Evolutionary conservation across 2,888 invertebrate genomes (phyloP), one percentile per base, ranked within the genome.

Genomic region (Xanthia icteritia): DNA sequence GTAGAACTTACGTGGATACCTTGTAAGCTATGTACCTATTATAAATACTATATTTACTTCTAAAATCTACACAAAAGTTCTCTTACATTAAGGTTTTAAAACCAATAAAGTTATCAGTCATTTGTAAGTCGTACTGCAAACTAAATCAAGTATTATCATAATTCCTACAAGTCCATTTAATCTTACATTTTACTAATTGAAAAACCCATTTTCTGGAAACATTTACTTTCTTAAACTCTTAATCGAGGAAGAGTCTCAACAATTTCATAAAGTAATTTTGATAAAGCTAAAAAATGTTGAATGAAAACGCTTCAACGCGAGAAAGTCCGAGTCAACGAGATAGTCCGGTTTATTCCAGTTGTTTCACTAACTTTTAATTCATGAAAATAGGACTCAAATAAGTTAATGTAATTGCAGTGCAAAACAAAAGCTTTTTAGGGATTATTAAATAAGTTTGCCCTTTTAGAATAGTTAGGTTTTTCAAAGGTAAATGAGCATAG

Each of bases 241-340:
- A 67, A 72, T 31, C 31, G 68, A 9, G n/a, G 45, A 76, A 48
- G 65, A 69, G 63, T 68, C 56, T 54, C 69, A 71, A 73, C 64
- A 81, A 81, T 83, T 87, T 75, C 69, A 60, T 72, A 76, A 85
- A 85, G 66, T 72, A 81, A 81, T 87, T 85, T 73, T 69, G 73
- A 69, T 83, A 70, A 77, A 73, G 68, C 68, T 68, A 76, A 76
- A 85, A 78, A 84, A 70, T 15, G n/a, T 70, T 75, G 56, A 70
- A 82, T 54, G 71, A 77, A 79, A 82, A 70, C 31, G 39, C 61
- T 86, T 77, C 72, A 75, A 67, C 72, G 63, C 76, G 64, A 73
- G 69, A 70, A 77, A 85, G 73, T 76, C 54, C 68, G 65, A 83
- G 74, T 77, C 63, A 71, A 76, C 67, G 76, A 83, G 81, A 73